Conservation (phyloP, 1,140 invertebrate species). For the Chlorops oryzae region DNA sequence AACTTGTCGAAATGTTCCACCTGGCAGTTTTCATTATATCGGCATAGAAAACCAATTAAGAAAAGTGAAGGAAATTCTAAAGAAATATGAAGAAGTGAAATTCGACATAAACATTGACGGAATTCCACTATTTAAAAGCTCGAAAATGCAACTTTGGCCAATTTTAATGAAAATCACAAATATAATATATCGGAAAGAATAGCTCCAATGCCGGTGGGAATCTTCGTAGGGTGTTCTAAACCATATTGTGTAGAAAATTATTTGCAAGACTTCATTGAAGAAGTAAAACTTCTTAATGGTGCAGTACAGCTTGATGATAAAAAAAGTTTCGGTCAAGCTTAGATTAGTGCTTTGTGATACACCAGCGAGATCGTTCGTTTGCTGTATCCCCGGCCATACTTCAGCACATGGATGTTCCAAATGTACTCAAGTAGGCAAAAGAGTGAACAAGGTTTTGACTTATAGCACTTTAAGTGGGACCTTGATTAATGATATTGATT, state of each 20-base stretch:
- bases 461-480: neutral
- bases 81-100: neutral
- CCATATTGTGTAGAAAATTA: too few species aligned
- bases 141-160: neutral
- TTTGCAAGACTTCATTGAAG: neutral
- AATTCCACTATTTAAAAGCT: neutral
- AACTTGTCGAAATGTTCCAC: neutral
- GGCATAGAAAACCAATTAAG: neutral
- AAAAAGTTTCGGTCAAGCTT: too few species aligned
- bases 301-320: neutral
- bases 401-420: slow-evolving; percentile 1
- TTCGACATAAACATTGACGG: slow-evolving; percentile 8
- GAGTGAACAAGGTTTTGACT: neutral
- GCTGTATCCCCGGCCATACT: too few species aligned
- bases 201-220: too few species aligned
- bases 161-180: too few species aligned
- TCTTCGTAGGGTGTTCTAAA: too few species aligned
- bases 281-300: neutral
- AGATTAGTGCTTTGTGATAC: slow-evolving; percentile 1
- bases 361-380: neutral
- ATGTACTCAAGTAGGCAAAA: slow-evolving; percentile 2
- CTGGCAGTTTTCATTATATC: neutral
- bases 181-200: too few species aligned
- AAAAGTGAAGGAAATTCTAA: neutral
- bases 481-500: neutral